Evolutionary conservation across 2,113 vertebrate genomes (phyloP), one percentile per base, ranked within the genome.

Genomic region (Pachycephala philippinensis): DNA sequence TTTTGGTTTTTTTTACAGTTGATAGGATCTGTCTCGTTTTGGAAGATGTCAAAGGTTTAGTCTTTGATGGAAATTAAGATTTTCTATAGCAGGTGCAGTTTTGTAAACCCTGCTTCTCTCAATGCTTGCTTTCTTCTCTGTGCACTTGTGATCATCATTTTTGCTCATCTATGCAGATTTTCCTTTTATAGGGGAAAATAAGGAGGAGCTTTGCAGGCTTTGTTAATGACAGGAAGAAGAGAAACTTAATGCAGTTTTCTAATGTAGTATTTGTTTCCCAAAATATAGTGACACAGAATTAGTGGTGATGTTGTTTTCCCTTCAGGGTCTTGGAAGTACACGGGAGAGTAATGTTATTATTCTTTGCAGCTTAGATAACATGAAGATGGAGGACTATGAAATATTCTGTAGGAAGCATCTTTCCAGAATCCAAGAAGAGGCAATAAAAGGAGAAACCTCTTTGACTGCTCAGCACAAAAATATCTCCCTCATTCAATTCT

Each of bases 371-470:
- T 81, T 72, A 85, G 68, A 31, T 56, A 87, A 87, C 71, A 88
- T 95, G 90, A 97, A 96, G 91, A 99, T 99, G 99, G 99, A 99
- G 87, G 98, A 98, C 88, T 99, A 99, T 70, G 99, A 99, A 84
- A 95, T 98, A 63, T 99, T 99, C 96, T 99, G 97, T 90, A 97
- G 97, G 90, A 98, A 97, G 70, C 98, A 97, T 92, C 92, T 99
- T 92, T 95, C 97, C 72, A 81, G 97, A 90, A 97, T 99, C 87
- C 98, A 98, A 93, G 97, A 97, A 70, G 96, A 98, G 86, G 77
- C 94, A 61, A 54, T 97, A 40, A 94, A 94, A 31, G 76, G 56
- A 76, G 94, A 98, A 90, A 79, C 84, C 26, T 94, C 97, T 63
- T 95, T 97, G 3, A 54, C 75, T 53, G 33, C 85, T 33, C 96